These are phyloP conservation scores for Liasis olivaceus DNA, from an alignment of 2,797 vertebrate genomes.

Conservation along the genomic window DNA sequence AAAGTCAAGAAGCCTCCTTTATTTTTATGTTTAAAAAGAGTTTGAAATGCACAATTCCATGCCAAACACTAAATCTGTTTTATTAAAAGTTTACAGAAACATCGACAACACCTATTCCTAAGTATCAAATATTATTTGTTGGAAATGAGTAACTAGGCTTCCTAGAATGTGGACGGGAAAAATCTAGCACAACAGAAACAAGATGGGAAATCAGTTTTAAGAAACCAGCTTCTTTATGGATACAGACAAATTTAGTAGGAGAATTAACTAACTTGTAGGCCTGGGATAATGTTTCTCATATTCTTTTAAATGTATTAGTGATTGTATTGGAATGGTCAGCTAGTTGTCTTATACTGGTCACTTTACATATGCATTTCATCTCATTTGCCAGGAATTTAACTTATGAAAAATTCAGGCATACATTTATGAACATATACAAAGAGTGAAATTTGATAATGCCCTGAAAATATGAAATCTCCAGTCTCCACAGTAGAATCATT, in stretches of 20 bases:
- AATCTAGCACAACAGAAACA: not conserved
- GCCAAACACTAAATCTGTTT: not conserved
- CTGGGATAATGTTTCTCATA: slow-evolving; percentile 35
- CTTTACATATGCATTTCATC: slow-evolving; percentile 17
- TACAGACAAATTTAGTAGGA: slow-evolving; percentile 11
- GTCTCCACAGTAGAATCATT: slow-evolving; percentile 39
- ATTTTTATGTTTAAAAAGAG: not conserved
- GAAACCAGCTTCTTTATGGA: not conserved
- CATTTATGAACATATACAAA: slow-evolving; percentile 39
- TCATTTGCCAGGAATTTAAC: slow-evolving; percentile 1
- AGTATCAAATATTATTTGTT: slow-evolving; percentile 6
- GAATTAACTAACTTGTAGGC: slow-evolving; percentile 43
- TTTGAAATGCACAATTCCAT: not conserved
- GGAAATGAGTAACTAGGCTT: slow-evolving; percentile 30
- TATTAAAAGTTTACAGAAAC: not conserved
- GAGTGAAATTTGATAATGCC: slow-evolving; percentile 35
- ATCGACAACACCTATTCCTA: not conserved
- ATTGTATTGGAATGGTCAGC: slow-evolving; percentile 48
- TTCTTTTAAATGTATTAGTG: slow-evolving; percentile 20
- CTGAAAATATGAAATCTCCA: slow-evolving; percentile 52
- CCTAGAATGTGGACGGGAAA: slow-evolving; percentile 30
- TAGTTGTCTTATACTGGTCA: not conserved
- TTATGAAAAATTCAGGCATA: slow-evolving; percentile 46
- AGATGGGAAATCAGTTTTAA: not conserved
- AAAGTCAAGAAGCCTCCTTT: not conserved